Base-by-base conservation (phyloP, 1,140 invertebrate species). In the Oscheius sp. region DNA sequence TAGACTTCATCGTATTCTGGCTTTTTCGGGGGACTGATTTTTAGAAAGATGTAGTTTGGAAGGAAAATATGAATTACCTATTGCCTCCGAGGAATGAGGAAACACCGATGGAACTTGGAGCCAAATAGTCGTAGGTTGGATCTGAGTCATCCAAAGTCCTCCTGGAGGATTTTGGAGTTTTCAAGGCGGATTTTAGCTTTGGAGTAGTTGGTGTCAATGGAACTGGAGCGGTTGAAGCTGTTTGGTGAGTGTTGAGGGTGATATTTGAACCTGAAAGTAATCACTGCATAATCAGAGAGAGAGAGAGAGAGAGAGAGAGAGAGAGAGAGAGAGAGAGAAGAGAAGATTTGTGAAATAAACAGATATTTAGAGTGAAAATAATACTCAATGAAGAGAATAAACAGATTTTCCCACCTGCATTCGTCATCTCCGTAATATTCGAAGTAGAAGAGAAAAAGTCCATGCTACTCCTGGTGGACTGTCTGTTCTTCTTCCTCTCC, bases 121-220 rank as follows among this genome's bases (percentile, higher is more conserved):
- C 62, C 18, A 78, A 45, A 46, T 76, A 76, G 28, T 78, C 74
- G 42, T 76, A 78, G 28, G 65, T 63, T 1, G 64, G 49, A 18
- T 76, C 75, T 29, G 31, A 23, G n/a, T 52, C 34, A 45, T 35
- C 59, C 38, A 66, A 15, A 3, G 36, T 62, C 28, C 59, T 71
- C 23, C 70, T 59, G 0, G 36, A 32, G n/a, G 34, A 36, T 20
- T 28, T 59, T 2, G 75, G 75, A 3, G 75, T 73, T 36, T 76
- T 76, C 58, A 76, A 32, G 1, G 75, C 75, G 0, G 75, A 74
- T 58, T 76, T 76, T 26, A 76, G 34, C 28, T 73, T 69, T 3
- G 65, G 45, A 46, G 63, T 26, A 13, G 31, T 3, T 20, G 64
- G 70, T 10, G 38, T 63, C 2, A 59, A 52, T 42, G 45, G 59